A percentile compares a stretch with the other conserved stretches of the same genome.
Conservation (phyloP, 35 echinoderm and acorn worm genomes). For the Chiridota heheva region DNA sequence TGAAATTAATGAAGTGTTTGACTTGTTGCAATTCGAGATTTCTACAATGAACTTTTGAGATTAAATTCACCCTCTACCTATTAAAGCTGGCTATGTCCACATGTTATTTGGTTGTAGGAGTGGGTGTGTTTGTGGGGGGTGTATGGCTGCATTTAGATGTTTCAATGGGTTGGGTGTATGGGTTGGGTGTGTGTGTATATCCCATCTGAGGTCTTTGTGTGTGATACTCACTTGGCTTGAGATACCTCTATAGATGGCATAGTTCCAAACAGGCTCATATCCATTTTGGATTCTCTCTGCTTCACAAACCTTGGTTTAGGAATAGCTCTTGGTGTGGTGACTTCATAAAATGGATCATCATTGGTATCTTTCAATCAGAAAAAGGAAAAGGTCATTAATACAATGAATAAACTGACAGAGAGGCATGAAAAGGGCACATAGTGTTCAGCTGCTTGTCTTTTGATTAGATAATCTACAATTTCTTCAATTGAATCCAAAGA, state of each 20-base stretch:
- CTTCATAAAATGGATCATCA: neutral
- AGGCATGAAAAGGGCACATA: neutral
- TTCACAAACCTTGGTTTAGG: conserved; percentile 15
- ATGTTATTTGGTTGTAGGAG: neutral
- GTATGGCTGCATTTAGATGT: too few species aligned
- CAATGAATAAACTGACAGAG: neutral
- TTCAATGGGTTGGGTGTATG: neutral
- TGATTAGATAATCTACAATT: too few species aligned
- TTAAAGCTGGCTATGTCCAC: neutral
- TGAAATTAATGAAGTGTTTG: too few species aligned
- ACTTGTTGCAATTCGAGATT: too few species aligned
- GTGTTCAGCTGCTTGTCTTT: too few species aligned
- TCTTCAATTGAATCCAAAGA: too few species aligned
- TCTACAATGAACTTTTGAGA: too few species aligned
- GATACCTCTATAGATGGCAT: neutral
- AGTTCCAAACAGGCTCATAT: conserved; percentile 11
- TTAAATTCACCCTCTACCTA: neutral
- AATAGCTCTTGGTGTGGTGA: neutral
- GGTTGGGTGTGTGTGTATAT: neutral
- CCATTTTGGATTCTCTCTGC: conserved; percentile 17
- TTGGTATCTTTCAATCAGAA: neutral
- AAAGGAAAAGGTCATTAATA: neutral
- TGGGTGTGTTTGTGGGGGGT: neutral
- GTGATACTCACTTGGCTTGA: neutral
- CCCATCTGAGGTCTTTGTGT: neutral